phyloP scores from a whole-genome alignment of 2,113 vertebrate species.

The Sturnus vulgaris region DNA sequence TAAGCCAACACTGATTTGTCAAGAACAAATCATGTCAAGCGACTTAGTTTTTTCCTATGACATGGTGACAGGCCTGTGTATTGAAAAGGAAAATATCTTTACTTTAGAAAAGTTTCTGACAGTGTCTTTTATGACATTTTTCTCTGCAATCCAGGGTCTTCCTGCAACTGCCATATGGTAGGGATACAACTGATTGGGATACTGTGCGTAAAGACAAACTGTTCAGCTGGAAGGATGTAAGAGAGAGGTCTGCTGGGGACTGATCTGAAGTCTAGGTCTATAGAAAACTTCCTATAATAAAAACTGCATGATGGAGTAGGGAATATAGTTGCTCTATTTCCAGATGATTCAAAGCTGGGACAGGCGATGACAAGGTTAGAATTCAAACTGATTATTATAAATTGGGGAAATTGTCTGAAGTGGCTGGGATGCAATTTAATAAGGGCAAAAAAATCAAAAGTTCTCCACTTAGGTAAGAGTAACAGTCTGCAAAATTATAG shows the following conservation, averaged over 20 bases:
- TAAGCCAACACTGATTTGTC: neutral
- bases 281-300: neutral
- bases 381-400: constrained; percentile 16
- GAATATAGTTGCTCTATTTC: neutral
- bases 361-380: neutral
- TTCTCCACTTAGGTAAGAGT: constrained; percentile 18
- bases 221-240: neutral
- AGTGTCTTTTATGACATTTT: neutral
- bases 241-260: neutral
- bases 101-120: neutral
- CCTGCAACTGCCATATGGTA: neutral
- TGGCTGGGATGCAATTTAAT: neutral
- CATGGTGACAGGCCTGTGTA: neutral
- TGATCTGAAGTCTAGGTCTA: neutral
- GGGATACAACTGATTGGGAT: neutral
- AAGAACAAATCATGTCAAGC: neutral
- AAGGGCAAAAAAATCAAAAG: constrained; percentile 3
- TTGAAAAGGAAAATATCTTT: constrained; percentile 20
- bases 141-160: neutral
- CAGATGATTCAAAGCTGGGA: neutral
- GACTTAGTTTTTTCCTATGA: neutral
- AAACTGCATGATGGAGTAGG: neutral
- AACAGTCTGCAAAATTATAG: neutral
- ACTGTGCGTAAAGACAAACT: neutral
- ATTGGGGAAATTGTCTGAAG: neutral